Evolutionary conservation across 2,888 invertebrate species (phyloP).

Genomic region (Dicyrtoma fusca): DNA sequence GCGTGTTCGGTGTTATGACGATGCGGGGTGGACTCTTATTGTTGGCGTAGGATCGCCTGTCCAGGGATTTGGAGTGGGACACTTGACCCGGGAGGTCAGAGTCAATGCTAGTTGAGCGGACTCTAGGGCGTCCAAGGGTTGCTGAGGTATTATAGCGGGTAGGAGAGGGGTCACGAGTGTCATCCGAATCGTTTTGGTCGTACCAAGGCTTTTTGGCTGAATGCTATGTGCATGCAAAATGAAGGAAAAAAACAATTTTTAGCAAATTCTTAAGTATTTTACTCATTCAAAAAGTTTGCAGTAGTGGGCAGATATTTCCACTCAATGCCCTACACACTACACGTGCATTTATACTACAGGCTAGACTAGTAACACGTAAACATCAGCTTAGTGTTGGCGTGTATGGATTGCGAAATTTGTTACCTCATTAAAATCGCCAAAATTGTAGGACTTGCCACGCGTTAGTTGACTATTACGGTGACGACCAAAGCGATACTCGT

Average conservation of each 20-base stretch:
- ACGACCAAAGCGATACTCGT: conserved; percentile 39
- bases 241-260: too few relatives aligned
- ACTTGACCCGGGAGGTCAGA: too few relatives aligned
- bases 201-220: conserved; percentile 37
- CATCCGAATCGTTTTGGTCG: conserved; percentile 46
- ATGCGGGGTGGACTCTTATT: conserved; percentile 41
- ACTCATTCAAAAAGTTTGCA: background rate
- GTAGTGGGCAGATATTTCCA: too few relatives aligned
- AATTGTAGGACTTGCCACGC: conserved; percentile 43
- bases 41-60: conserved; percentile 37
- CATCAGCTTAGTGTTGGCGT: too few relatives aligned
- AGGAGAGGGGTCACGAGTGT: conserved; percentile 47
- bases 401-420: conserved; percentile 27
- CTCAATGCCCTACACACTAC: too few relatives aligned
- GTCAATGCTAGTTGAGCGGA: conserved; percentile 34
- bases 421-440: conserved; percentile 41
- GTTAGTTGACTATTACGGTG: conserved; percentile 35
- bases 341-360: background rate
- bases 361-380: too few relatives aligned
- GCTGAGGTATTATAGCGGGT: conserved; percentile 41
- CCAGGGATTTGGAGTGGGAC: conserved; percentile 41
- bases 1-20: conserved; percentile 45
- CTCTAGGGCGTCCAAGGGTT: conserved; percentile 38
- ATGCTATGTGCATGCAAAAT: too few relatives aligned
- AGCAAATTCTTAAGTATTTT: too few relatives aligned